Evolutionary conservation across 1,140 invertebrate species (phyloP).

Genomic region (Drosophila punjabiensis): DNA sequence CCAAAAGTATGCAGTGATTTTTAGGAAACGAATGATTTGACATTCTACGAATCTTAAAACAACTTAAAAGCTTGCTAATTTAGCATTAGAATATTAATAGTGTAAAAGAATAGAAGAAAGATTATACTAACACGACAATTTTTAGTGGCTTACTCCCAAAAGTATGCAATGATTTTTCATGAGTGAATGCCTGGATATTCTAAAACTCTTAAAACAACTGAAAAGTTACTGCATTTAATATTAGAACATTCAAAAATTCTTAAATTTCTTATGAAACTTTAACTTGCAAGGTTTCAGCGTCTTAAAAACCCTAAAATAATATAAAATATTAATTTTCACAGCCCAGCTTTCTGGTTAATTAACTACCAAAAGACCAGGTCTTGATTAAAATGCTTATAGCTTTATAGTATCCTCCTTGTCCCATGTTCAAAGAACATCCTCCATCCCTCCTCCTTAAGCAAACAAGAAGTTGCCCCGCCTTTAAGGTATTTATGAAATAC

Average conservation of each 20-base stretch:
- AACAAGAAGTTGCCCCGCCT: conserved; percentile 8
- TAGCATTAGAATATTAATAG: not conserved
- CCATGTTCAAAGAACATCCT: not conserved
- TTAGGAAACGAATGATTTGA: not conserved
- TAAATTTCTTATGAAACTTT: not conserved
- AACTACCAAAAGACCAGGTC: conserved; percentile 2
- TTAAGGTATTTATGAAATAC: conserved; percentile 33
- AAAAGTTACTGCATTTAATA: not conserved
- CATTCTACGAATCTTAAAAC: not conserved
- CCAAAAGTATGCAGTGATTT: not conserved
- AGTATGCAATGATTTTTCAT: not conserved
- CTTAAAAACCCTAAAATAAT: not conserved
- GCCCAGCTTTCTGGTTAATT: conserved; percentile 6
- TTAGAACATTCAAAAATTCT: not conserved
- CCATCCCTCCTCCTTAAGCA: not conserved
- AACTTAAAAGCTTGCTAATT: not conserved
- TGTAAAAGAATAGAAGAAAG: not conserved
- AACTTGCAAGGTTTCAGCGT: no score
- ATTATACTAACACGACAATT: not conserved
- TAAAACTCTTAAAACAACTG: not conserved
- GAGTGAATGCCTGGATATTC: no score
- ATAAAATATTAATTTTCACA: not conserved
- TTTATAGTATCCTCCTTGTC: conserved; percentile 3
- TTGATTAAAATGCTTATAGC: conserved; percentile 20
- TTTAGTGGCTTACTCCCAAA: not conserved